Percentiles rank a stretch among this genome's conserved stretches.
These are phyloP conservation scores for Takifugu bimaculatus DNA, from an alignment of 2,113 vertebrate genomes.

Conservation along the genomic window DNA sequence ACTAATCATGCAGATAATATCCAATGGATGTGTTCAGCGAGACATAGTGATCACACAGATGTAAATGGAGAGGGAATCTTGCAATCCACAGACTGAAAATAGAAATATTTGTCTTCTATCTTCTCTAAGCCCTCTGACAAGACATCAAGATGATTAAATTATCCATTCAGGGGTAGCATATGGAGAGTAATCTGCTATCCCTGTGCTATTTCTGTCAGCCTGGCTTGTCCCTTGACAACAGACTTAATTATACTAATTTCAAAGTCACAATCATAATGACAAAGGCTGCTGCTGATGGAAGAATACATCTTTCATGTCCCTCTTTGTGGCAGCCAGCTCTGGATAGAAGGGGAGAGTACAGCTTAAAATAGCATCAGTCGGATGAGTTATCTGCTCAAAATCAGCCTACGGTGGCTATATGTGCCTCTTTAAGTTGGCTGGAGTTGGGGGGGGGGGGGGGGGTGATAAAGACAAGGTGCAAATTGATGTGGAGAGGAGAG, in stretches of 20 bases:
- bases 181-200: conserved; percentile 39
- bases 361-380: conserved; percentile 68
- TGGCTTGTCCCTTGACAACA: conserved; percentile 46
- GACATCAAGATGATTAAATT: conserved; percentile 48
- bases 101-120: background rate
- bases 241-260: conserved; percentile 65
- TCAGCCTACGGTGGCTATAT: conserved; percentile 37
- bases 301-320: conserved; percentile 57
- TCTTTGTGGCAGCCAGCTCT: conserved; percentile 50
- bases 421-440: conserved; percentile 26
- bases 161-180: conserved; percentile 46
- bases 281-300: conserved; percentile 47
- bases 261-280: conserved; percentile 56
- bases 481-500: conserved; percentile 28
- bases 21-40: background rate
- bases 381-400: conserved; percentile 63
- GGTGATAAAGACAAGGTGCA: conserved; percentile 34
- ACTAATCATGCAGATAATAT: conserved; percentile 10
- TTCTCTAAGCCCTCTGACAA: conserved; percentile 24
- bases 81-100: background rate
- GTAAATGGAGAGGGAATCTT: background rate
- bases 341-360: conserved; percentile 23
- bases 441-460: conserved; percentile 25
- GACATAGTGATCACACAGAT: conserved; percentile 20
- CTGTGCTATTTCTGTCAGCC: conserved; percentile 37